Conservation (phyloP, 2,797 vertebrate genomes). For the Sus cebifrons region DNA sequence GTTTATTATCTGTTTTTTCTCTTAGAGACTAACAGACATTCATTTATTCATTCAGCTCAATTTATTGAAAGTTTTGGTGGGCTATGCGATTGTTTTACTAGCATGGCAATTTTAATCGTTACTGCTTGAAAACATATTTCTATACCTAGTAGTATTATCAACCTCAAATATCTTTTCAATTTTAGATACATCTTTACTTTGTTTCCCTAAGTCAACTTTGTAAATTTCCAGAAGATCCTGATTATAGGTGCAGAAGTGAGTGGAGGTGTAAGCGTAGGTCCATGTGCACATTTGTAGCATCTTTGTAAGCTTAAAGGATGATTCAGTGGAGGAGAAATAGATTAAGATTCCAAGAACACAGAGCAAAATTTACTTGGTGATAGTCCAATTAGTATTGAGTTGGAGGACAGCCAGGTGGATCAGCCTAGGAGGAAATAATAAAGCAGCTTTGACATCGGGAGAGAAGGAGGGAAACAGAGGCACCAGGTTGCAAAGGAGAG, state of each 20-base stretch:
- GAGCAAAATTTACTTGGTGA: neutral
- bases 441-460: neutral
- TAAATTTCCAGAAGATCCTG: neutral
- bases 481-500: accelerated
- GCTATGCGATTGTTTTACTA: neutral
- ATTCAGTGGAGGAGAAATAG: too few relatives aligned
- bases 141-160: neutral
- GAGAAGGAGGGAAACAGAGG: neutral
- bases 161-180: neutral
- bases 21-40: neutral
- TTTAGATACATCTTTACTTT: neutral
- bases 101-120: neutral
- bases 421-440: neutral
- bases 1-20: neutral
- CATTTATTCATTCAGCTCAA: neutral
- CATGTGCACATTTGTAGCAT: accelerated
- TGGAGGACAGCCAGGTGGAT: neutral
- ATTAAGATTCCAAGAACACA: neutral
- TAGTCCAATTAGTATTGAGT: neutral
- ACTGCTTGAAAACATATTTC: neutral
- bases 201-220: conserved; percentile 23
- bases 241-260: accelerated
- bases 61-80: neutral
- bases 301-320: neutral
- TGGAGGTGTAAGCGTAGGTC: too few relatives aligned